These are phyloP conservation scores for Scaptomyza reducta DNA, from an alignment of 2,888 invertebrate genomes.

Conservation along the genomic window DNA sequence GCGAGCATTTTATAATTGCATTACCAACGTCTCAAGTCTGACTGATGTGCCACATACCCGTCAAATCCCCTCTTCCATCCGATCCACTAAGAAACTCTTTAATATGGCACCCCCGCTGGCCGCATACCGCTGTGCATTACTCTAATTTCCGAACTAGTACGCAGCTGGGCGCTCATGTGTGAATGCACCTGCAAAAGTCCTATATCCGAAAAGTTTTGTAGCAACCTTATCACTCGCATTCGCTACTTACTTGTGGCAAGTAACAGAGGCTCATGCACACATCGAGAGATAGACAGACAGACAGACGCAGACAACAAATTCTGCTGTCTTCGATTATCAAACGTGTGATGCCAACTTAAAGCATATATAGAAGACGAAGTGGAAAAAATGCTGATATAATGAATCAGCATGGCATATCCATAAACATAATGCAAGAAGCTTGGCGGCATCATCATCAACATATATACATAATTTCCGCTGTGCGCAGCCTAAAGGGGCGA, in stretches of 20 bases:
- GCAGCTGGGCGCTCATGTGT: conserved; percentile 68
- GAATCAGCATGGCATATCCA: conserved; percentile 16
- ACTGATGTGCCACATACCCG: background rate
- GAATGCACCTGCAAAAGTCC: conserved; percentile 68
- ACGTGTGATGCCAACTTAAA: conserved; percentile 63
- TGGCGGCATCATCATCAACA: conserved; percentile 58
- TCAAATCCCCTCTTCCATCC: background rate
- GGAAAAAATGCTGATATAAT: conserved; percentile 15
- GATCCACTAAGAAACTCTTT: background rate
- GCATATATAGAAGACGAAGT: conserved; percentile 24
- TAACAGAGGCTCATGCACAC: background rate
- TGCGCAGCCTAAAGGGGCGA: conserved; percentile 9
- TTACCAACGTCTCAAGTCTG: conserved; percentile 51
- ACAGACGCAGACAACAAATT: background rate
- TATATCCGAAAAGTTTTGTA: conserved; percentile 61
- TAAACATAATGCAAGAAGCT: conserved; percentile 27
- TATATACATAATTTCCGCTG: conserved; percentile 75
- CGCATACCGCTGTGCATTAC: conserved; percentile 37
- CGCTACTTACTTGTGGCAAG: conserved; percentile 8
- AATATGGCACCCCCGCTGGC: background rate
- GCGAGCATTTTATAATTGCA: conserved; percentile 69
- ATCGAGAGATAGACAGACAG: background rate
- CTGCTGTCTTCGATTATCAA: conserved; percentile 65
- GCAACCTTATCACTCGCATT: conserved; percentile 54
- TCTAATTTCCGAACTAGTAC: conserved; percentile 53